Evolutionary conservation across 1,140 invertebrate genomes (phyloP).

Genomic region (Drosophila nigrodunni): DNA sequence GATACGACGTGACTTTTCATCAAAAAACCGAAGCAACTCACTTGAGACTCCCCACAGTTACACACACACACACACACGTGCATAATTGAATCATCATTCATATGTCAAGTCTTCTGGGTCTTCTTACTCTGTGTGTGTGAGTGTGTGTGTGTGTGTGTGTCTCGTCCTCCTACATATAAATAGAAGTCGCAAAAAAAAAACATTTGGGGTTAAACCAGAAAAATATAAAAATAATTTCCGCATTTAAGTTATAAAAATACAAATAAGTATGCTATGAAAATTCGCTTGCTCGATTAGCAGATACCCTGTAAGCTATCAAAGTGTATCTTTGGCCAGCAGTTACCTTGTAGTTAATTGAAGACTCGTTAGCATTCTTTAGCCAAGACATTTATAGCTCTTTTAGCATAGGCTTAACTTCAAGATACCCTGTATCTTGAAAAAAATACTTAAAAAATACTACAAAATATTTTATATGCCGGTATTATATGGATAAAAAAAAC

Average conservation of each 20-base stretch:
- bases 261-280: neutral
- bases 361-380: too few relatives aligned
- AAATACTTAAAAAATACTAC: too few relatives aligned
- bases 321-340: neutral
- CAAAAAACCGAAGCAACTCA: constrained; percentile 61
- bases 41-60: constrained; percentile 68
- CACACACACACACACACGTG: constrained; percentile 31
- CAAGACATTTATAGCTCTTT: too few relatives aligned
- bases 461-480: too few relatives aligned
- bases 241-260: constrained; percentile 22
- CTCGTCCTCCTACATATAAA: constrained; percentile 50
- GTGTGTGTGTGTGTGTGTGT: neutral
- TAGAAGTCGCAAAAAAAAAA: constrained; percentile 56
- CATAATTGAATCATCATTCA: constrained; percentile 70
- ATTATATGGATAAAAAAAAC: too few relatives aligned
- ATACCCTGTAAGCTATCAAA: neutral
- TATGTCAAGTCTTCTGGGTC: constrained; percentile 20
- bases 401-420: neutral
- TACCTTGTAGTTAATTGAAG: neutral
- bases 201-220: constrained; percentile 68
- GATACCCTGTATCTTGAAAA: neutral
- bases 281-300: neutral
- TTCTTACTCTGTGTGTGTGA: neutral
- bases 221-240: constrained; percentile 78
- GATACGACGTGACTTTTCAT: constrained; percentile 80